Percentiles rank a stretch among this genome's conserved stretches.
phyloP scores from a whole-genome alignment of 1,140 invertebrate species.

The Anoplolepis gracilipes region DNA sequence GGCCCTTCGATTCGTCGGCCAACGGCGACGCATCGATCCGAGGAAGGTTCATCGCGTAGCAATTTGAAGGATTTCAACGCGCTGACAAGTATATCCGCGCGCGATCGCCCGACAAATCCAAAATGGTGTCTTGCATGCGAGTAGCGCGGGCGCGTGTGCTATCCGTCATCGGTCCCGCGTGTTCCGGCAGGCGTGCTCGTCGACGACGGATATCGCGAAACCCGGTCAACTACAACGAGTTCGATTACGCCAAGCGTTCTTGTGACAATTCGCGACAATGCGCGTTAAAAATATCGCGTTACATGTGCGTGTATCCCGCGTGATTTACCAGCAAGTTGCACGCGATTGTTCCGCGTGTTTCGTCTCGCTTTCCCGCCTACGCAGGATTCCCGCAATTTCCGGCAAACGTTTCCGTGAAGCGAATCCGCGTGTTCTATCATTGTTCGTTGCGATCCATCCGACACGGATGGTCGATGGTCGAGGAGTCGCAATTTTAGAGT shows the following conservation, averaged over 20 bases:
- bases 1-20: not conserved
- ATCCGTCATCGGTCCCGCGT: not conserved
- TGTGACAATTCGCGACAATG: not conserved
- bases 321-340: too few relatives aligned
- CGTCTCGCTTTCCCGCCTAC: conserved; percentile 71
- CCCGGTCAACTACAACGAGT: too few relatives aligned
- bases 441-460: not conserved
- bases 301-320: not conserved
- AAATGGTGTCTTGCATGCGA: conserved; percentile 73
- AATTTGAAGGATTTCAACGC: not conserved
- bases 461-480: not conserved
- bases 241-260: not conserved
- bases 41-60: not conserved
- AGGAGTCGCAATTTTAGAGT: too few relatives aligned
- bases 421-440: not conserved
- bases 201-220: not conserved
- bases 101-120: conserved; percentile 66
- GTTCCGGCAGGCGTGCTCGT: not conserved
- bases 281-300: not conserved
- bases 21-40: not conserved
- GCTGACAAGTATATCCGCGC: conserved; percentile 64
- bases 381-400: conserved; percentile 45
- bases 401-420: conserved; percentile 14
- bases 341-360: not conserved
- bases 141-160: conserved; percentile 58